Base-by-base conservation (phyloP, 2,113 vertebrate species). In the Vidua chalybeata region DNA sequence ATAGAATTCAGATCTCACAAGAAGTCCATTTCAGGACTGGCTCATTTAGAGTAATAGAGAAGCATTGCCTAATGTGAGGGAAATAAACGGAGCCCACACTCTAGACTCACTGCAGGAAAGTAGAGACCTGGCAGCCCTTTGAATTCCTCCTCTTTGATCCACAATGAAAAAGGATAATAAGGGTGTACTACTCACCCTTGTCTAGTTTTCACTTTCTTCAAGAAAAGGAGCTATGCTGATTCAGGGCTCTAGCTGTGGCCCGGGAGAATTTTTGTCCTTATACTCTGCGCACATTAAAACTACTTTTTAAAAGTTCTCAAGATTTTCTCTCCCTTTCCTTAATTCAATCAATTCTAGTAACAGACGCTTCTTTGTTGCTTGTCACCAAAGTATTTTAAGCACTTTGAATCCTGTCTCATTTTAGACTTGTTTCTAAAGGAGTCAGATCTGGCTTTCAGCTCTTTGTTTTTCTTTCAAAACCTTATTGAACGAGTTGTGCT, bases 391-490 rank as follows among this genome's bases (percentile, higher is more conserved):
- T 92, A 91, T 89, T 94, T 90, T 79, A 89, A 95, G 84, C 73
- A 61, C 78, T 95, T 88, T 54, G 76, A 86, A 84, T 75, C 85
- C 83, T 54, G n/a, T 51, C 61, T 89, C 15, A 0, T 92, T 96
- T 92, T 75, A 87, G 61, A 72, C 54, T 84, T 87, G 23, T 87
- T 92, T 94, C 90, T 92, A 94, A 96, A 89, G 86, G 73, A 93
- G 86, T 72, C 90, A 87, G 88, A 64, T 84, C 77, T 96, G 90
- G 86, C 80, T 90, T 95, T 89, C 90, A 93, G 84, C 88, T 81
- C 92, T 96, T 92, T 96, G 94, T 96, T 97, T 84, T 95, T 78
- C 80, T 93, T 96, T 96, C 86, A 93, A 94, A 96, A 87, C 91
- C 61, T 75, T 37, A 84, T 13, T 92, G 90, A 94, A 87, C 1